phyloP scores from a whole-genome alignment of 2,797 vertebrate species.

The Chloroceryle inda region DNA sequence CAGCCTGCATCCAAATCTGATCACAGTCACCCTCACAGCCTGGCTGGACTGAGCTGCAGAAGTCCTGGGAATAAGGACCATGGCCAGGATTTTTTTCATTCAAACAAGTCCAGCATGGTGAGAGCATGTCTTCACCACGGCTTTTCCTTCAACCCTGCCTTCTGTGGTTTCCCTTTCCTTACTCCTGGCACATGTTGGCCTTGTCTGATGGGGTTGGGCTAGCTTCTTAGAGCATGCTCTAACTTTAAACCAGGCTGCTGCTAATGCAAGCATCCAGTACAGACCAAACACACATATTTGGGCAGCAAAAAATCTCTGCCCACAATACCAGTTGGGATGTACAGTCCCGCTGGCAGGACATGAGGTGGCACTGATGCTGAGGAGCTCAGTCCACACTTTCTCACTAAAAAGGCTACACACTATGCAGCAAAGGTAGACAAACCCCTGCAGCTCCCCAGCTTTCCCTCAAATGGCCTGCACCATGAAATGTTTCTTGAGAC shows the following conservation, averaged over 20 bases:
- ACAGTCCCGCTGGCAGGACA: rapidly evolving
- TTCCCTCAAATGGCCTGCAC: neutral
- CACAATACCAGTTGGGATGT: neutral
- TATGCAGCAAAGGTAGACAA: neutral
- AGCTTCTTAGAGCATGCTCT: neutral
- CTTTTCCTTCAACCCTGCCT: neutral
- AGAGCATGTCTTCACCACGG: neutral
- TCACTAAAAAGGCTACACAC: neutral
- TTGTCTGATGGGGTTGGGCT: neutral
- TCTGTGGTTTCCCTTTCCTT: neutral
- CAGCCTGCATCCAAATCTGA: neutral
- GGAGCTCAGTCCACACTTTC: neutral
- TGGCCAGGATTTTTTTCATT: neutral
- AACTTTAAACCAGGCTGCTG: neutral
- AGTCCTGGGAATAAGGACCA: neutral
- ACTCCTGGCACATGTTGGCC: neutral
- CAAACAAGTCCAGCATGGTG: neutral
- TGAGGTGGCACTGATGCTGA: neutral
- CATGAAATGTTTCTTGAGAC: neutral
- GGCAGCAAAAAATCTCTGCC: neutral
- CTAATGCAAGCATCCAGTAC: neutral
- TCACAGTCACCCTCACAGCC: neutral
- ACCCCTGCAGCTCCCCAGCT: neutral
- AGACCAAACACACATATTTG: rapidly evolving
- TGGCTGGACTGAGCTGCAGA: neutral